Evolutionary conservation across 1,140 invertebrate genomes (phyloP).

Genomic region (Ceratina calcarata): DNA sequence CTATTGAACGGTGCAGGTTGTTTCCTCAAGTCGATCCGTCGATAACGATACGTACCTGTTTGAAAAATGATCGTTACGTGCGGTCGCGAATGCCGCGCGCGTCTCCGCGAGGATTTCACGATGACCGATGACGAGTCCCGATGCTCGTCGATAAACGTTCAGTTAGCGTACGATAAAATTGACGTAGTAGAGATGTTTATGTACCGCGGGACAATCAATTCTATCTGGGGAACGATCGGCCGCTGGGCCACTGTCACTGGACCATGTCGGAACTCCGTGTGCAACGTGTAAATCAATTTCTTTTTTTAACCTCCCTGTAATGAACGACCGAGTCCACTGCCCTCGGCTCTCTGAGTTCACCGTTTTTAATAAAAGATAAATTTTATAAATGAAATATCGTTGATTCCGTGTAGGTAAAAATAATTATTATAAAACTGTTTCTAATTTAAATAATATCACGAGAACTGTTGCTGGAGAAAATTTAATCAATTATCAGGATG

Average conservation of each 20-base stretch:
- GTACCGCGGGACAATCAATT: constrained; percentile 31
- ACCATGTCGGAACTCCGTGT: background rate
- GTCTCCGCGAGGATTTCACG: constrained; percentile 50
- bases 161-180: constrained; percentile 46
- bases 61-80: constrained; percentile 59
- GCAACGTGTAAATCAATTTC: constrained; percentile 4
- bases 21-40: constrained; percentile 43
- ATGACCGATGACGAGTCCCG: constrained; percentile 55
- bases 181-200: constrained; percentile 51
- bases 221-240: constrained; percentile 24
- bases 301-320: background rate
- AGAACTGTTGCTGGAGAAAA: too few species aligned
- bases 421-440: constrained; percentile 42
- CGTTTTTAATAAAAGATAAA: background rate
- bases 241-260: background rate
- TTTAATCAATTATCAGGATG: too few species aligned
- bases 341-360: background rate
- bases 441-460: too few species aligned
- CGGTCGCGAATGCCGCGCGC: constrained; percentile 47
- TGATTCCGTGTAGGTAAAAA: too few species aligned
- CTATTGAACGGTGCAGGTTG: constrained; percentile 49
- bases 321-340: background rate
- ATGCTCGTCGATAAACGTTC: constrained; percentile 52
- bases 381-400: constrained; percentile 59
- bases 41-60: constrained; percentile 40